Percentiles rank a stretch among this genome's conserved stretches.
phyloP scores from a whole-genome alignment of 2,888 invertebrate genomes.

The Plusia festucae region DNA sequence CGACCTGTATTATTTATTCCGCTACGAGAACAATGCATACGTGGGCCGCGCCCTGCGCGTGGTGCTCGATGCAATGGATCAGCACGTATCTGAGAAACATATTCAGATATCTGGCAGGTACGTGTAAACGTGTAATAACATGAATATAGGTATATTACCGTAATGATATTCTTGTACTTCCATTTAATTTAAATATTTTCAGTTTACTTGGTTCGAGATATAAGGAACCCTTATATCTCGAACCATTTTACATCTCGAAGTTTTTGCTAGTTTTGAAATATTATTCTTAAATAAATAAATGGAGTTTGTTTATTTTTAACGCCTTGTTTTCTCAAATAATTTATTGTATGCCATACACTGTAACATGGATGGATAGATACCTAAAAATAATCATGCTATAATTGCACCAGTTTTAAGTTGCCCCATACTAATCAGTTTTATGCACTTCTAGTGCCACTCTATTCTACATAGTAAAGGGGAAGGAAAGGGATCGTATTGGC shows the following conservation, averaged over 20 bases:
- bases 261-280: too few species aligned
- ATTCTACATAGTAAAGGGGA: constrained; percentile 98
- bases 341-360: too few species aligned
- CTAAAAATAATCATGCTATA: too few species aligned
- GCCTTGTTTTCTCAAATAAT: too few species aligned
- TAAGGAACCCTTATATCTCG: too few species aligned
- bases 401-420: background rate
- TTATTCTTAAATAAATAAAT: too few species aligned
- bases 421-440: constrained; percentile 5
- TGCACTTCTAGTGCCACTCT: constrained; percentile 93
- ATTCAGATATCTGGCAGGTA: constrained; percentile 98
- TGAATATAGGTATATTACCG: background rate
- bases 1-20: constrained; percentile 96
- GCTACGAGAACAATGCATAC: constrained; percentile 94
- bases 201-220: too few species aligned
- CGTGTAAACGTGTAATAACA: constrained; percentile 34
- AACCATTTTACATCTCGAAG: too few species aligned
- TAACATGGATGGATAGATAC: too few species aligned
- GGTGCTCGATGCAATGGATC: constrained; percentile 97
- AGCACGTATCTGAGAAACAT: constrained; percentile 95
- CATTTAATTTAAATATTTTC: too few species aligned
- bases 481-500: constrained; percentile 93
- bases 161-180: too few species aligned
- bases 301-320: too few species aligned
- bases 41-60: constrained; percentile 93